Evolutionary conservation across 2,888 invertebrate species (phyloP).

Genomic region (Hipparchia semele): DNA sequence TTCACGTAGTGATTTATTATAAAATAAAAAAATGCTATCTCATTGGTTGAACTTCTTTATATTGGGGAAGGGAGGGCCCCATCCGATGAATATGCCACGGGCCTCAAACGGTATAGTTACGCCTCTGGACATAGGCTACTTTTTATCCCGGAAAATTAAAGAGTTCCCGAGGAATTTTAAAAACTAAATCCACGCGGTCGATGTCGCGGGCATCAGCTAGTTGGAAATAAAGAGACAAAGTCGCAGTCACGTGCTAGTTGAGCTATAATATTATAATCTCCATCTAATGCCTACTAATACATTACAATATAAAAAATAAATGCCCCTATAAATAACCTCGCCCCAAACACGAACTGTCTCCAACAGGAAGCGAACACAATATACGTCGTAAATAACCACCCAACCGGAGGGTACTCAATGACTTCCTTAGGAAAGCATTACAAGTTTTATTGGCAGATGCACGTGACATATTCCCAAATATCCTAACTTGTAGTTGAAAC

Average conservation of each 20-base stretch:
- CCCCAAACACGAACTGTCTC: slow-evolving; percentile 20
- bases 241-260: not conserved
- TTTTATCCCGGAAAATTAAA: not conserved
- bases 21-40: too few relatives aligned
- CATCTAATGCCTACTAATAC: slow-evolving; percentile 9
- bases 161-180: not conserved
- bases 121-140: not conserved
- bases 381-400: slow-evolving; percentile 33
- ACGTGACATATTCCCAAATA: slow-evolving; percentile 3
- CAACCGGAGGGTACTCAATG: slow-evolving; percentile 34
- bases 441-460: slow-evolving; percentile 21
- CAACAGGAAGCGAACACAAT: slow-evolving; percentile 27
- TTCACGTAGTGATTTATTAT: too few relatives aligned
- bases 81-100: too few relatives aligned
- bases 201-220: not conserved
- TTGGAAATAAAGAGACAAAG: too few relatives aligned
- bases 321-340: slow-evolving; percentile 27
- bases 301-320: slow-evolving; percentile 22
- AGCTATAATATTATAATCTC: slow-evolving; percentile 9
- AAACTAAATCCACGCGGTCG: not conserved
- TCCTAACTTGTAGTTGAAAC: slow-evolving; percentile 5
- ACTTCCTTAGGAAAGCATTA: slow-evolving; percentile 34
- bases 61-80: too few relatives aligned
- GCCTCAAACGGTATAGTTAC: too few relatives aligned
- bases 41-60: too few relatives aligned